Evolutionary conservation across 2,888 invertebrate species (phyloP).

Genomic region (Sphinx pinastri): DNA sequence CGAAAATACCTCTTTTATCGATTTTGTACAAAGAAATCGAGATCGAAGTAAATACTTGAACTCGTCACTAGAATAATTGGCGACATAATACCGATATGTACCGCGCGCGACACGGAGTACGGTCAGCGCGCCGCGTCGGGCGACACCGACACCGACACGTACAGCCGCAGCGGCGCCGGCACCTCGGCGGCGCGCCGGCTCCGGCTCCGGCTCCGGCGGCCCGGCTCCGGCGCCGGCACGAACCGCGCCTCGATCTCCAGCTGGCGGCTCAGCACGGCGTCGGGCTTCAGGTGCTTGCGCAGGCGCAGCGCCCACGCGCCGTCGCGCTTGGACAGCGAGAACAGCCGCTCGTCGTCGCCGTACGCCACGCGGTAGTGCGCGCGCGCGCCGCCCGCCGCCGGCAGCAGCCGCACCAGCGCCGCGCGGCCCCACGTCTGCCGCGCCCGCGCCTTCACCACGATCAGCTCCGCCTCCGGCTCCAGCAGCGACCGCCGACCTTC

Average conservation of each 20-base stretch:
- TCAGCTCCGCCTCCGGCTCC: slow-evolving; percentile 69
- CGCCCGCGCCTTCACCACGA: slow-evolving; percentile 62
- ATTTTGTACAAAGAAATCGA: neutral
- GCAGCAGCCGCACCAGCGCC: slow-evolving; percentile 67
- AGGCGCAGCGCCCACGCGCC: slow-evolving; percentile 71
- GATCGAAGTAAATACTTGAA: neutral
- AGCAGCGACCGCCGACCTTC: slow-evolving; percentile 70
- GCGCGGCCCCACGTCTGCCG: slow-evolving; percentile 72
- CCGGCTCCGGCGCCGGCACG: slow-evolving; percentile 51
- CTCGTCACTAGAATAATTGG: slow-evolving; percentile 14
- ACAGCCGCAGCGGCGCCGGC: slow-evolving; percentile 68
- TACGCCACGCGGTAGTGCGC: slow-evolving; percentile 73
- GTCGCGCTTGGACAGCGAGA: slow-evolving; percentile 67
- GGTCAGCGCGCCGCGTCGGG: slow-evolving; percentile 36
- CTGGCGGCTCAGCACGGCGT: slow-evolving; percentile 55
- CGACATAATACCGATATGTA: slow-evolving; percentile 24
- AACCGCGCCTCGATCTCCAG: slow-evolving; percentile 74
- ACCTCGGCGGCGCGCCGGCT: slow-evolving; percentile 45
- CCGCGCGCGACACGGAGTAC: neutral
- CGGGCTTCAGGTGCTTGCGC: slow-evolving; percentile 57
- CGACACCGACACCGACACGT: slow-evolving; percentile 66
- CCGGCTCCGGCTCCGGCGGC: slow-evolving; percentile 38
- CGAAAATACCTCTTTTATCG: too few relatives aligned
- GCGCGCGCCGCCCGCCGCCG: slow-evolving; percentile 63
- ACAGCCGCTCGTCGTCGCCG: slow-evolving; percentile 61